A percentile compares a stretch with the other conserved stretches of the same genome.
These are phyloP conservation scores for Magallana gigas DNA, from an alignment of 1,140 invertebrate species.

Conservation along the genomic window DNA sequence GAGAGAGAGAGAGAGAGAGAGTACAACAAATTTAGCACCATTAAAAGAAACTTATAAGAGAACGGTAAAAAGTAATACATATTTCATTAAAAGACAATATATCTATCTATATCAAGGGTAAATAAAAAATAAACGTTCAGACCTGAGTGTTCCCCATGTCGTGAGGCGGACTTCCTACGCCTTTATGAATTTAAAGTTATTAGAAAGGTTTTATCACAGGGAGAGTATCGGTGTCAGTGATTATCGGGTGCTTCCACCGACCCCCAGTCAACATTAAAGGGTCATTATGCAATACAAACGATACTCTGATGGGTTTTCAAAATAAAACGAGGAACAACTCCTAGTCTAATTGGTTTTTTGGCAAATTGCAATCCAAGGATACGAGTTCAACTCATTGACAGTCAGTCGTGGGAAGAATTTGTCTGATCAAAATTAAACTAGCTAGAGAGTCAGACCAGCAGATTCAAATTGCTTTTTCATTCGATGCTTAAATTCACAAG, in stretches of 20 bases:
- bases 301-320: not conserved
- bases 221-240: not conserved
- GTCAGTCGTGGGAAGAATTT: not conserved
- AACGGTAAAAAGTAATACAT: no score
- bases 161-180: not conserved
- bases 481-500: no score
- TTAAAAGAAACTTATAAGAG: no score
- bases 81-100: no score
- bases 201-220: not conserved
- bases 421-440: not conserved
- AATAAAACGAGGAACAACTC: not conserved
- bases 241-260: not conserved
- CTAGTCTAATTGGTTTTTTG: no score
- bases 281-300: not conserved
- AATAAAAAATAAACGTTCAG: not conserved
- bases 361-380: not conserved
- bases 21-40: no score
- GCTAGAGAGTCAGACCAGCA: not conserved
- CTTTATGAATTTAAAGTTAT: not conserved
- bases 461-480: not conserved
- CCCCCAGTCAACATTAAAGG: not conserved
- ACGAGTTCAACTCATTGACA: not conserved
- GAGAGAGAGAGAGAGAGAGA: no score
- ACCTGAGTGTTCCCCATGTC: conserved; percentile 4
- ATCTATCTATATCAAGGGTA: not conserved